A percentile compares a stretch with the other conserved stretches of the same genome.
phyloP scores from a whole-genome alignment of 2,888 invertebrate genomes.

The Lasioglossum leucozonium region DNA sequence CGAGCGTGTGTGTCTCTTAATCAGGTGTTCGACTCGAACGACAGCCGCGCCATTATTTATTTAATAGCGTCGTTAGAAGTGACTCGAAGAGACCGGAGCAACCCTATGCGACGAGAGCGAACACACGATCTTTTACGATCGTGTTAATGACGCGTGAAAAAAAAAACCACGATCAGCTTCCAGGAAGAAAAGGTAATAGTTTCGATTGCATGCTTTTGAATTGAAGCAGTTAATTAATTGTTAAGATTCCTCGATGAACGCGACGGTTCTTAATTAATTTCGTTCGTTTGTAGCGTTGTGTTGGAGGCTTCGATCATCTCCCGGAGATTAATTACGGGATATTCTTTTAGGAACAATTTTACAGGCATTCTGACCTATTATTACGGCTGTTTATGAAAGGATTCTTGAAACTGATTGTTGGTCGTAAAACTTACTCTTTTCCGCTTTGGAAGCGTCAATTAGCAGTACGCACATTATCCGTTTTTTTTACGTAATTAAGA shows the following conservation, averaged over 20 bases:
- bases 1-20: conserved; percentile 27
- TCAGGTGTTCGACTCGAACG: conserved; percentile 38
- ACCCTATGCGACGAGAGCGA: not conserved
- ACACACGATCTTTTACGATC: not conserved
- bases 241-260: not conserved
- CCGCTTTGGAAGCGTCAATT: not conserved
- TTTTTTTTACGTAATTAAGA: not conserved
- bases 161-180: not conserved
- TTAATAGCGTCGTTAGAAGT: conserved; percentile 21
- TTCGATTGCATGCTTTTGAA: not conserved
- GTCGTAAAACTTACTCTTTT: not conserved
- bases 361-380: not conserved
- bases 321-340: not conserved
- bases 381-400: not conserved
- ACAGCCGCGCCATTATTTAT: conserved; percentile 25
- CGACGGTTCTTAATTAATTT: not conserved
- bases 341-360: not conserved
- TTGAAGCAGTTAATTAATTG: not conserved
- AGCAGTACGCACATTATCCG: not conserved
- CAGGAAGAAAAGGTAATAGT: not conserved
- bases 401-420: not conserved
- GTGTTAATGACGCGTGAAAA: not conserved
- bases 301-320: not conserved
- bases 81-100: not conserved
- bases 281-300: too few species aligned